Percentiles rank a stretch among this genome's conserved stretches.
These are phyloP conservation scores for Pectinophora gossypiella DNA, from an alignment of 1,140 invertebrate species.

Conservation along the genomic window DNA sequence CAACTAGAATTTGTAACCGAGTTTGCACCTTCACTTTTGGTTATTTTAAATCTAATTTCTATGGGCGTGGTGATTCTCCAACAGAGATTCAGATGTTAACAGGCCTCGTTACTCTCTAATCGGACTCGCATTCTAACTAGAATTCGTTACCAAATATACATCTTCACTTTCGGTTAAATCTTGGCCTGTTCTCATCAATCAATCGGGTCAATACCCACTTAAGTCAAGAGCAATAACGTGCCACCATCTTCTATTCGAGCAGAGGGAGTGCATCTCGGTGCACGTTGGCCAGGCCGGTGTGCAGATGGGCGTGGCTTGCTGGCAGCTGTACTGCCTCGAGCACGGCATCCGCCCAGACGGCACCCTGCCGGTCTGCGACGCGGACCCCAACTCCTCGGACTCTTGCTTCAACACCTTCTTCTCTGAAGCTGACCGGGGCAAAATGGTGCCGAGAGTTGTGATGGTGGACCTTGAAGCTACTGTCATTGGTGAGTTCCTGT, in stretches of 20 bases:
- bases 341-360: conserved; percentile 88
- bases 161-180: too few relatives aligned
- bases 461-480: conserved; percentile 90
- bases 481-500: conserved; percentile 71
- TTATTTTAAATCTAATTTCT: too few relatives aligned
- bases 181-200: too few relatives aligned
- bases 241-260: conserved; percentile 26
- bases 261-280: conserved; percentile 86
- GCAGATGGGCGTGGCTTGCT: conserved; percentile 89
- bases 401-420: conserved; percentile 77
- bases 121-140: too few relatives aligned
- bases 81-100: too few relatives aligned
- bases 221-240: conserved; percentile 24
- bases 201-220: too few relatives aligned
- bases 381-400: conserved; percentile 48
- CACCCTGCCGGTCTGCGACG: conserved; percentile 68
- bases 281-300: conserved; percentile 92
- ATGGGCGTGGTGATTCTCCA: too few relatives aligned
- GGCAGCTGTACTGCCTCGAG: conserved; percentile 90
- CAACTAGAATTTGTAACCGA: too few relatives aligned
- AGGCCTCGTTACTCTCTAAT: too few relatives aligned
- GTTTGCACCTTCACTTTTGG: too few relatives aligned
- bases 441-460: conserved; percentile 85
- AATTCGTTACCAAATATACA: too few relatives aligned
- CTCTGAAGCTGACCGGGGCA: conserved; percentile 79